These are phyloP conservation scores for Neelides folsomi DNA, from an alignment of 2,888 invertebrate species.

Conservation along the genomic window DNA sequence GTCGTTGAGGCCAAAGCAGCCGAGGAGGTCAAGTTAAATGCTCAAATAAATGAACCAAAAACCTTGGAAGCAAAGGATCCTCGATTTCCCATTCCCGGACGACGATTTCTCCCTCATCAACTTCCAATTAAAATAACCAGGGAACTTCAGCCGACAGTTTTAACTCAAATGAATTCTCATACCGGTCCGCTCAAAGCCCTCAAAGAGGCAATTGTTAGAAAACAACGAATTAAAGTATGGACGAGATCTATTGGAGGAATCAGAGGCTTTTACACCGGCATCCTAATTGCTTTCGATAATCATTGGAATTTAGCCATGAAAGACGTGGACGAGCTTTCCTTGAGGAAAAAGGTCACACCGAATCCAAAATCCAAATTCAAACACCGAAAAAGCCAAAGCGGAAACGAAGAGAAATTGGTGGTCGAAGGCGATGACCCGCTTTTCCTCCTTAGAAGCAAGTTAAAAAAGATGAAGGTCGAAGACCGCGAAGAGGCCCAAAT, in stretches of 20 bases:
- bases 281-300: constrained; percentile 74
- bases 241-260: constrained; percentile 58
- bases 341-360: constrained; percentile 42
- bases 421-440: background rate
- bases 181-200: constrained; percentile 20
- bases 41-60: too few relatives aligned
- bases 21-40: too few relatives aligned
- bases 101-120: constrained; percentile 30
- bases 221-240: constrained; percentile 46
- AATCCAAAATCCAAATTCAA: background rate
- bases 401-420: constrained; percentile 3
- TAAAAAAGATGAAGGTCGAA: background rate
- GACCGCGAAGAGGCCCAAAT: background rate
- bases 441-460: background rate
- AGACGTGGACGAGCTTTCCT: constrained; percentile 70
- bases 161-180: constrained; percentile 20
- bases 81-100: constrained; percentile 26
- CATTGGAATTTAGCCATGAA: constrained; percentile 81
- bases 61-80: background rate
- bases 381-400: background rate
- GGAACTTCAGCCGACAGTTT: constrained; percentile 21
- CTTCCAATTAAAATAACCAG: constrained; percentile 21
- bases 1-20: too few relatives aligned
- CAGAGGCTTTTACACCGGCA: constrained; percentile 64
- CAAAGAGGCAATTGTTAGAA: constrained; percentile 14